Evolutionary conservation across 92 coral and sea anemone species (phyloP).

Genomic region (Meandrina meandrites): DNA sequence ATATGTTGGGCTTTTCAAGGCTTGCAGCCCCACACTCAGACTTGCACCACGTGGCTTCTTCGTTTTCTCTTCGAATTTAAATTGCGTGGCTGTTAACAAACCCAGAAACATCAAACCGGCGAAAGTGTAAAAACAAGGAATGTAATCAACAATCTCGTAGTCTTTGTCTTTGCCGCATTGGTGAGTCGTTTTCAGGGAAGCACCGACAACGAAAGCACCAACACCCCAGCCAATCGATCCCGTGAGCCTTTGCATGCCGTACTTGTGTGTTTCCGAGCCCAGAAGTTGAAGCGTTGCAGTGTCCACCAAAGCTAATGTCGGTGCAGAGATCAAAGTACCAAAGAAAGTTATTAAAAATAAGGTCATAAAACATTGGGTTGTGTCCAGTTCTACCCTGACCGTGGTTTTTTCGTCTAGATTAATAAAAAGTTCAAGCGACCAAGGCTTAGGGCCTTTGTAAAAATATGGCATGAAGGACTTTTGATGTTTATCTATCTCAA

Average conservation of each 20-base stretch:
- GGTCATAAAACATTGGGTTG: slow-evolving; percentile 82
- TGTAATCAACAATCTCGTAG: slow-evolving; percentile 93
- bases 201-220: slow-evolving; percentile 99
- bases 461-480: slow-evolving; percentile 66
- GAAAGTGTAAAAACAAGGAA: slow-evolving; percentile 96
- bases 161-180: slow-evolving; percentile 84
- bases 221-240: slow-evolving; percentile 99
- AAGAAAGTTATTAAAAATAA: slow-evolving; percentile 91
- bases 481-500: slow-evolving; percentile 72
- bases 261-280: slow-evolving; percentile 92
- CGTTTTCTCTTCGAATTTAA: slow-evolving; percentile 82
- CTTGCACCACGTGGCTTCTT: slow-evolving; percentile 76
- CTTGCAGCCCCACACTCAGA: slow-evolving; percentile 91
- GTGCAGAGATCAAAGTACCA: slow-evolving; percentile 94
- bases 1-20: slow-evolving; percentile 86
- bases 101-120: slow-evolving; percentile 92
- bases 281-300: slow-evolving; percentile 95
- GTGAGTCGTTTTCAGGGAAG: slow-evolving; percentile 90
- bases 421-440: slow-evolving; percentile 83
- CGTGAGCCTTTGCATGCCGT: slow-evolving; percentile 98
- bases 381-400: slow-evolving; percentile 75
- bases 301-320: slow-evolving; percentile 93
- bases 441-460: slow-evolving; percentile 91
- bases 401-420: slow-evolving; percentile 62
- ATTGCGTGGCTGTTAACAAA: slow-evolving; percentile 82